phyloP scores from a whole-genome alignment of 2,113 vertebrate genomes.

The Lepus europaeus region DNA sequence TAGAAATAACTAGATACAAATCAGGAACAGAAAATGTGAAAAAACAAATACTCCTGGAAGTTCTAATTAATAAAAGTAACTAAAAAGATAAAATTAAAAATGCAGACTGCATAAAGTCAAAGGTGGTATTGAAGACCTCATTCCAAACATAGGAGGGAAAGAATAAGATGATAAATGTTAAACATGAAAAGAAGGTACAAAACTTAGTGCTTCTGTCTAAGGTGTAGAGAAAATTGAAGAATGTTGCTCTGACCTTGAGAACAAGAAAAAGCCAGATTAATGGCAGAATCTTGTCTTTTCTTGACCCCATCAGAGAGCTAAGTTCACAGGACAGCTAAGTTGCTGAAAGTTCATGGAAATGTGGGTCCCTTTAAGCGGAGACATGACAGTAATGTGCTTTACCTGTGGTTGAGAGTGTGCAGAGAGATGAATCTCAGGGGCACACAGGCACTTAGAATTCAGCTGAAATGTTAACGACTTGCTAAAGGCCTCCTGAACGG shows the following conservation, averaged over 20 bases:
- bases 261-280: conserved; percentile 16
- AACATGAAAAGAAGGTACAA: not conserved
- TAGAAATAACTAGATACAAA: not conserved
- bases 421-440: not conserved
- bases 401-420: not conserved
- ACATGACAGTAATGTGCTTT: not conserved
- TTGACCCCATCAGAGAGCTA: not conserved
- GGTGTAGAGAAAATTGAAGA: not conserved
- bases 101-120: not conserved
- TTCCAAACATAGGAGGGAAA: not conserved
- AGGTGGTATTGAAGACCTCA: not conserved
- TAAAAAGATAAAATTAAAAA: not conserved
- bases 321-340: not conserved
- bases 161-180: not conserved
- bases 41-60: not conserved
- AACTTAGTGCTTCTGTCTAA: not conserved
- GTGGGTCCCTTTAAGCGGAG: not conserved
- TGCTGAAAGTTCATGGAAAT: not conserved
- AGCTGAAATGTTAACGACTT: not conserved
- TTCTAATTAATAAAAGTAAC: conserved; percentile 39
- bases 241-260: not conserved
- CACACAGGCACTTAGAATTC: not conserved
- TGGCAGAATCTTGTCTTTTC: not conserved
- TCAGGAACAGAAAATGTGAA: conserved; percentile 20
- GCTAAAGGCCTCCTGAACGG: not conserved